Base-by-base conservation (phyloP, 2,113 vertebrate species). In the Apteryx mantelli region DNA sequence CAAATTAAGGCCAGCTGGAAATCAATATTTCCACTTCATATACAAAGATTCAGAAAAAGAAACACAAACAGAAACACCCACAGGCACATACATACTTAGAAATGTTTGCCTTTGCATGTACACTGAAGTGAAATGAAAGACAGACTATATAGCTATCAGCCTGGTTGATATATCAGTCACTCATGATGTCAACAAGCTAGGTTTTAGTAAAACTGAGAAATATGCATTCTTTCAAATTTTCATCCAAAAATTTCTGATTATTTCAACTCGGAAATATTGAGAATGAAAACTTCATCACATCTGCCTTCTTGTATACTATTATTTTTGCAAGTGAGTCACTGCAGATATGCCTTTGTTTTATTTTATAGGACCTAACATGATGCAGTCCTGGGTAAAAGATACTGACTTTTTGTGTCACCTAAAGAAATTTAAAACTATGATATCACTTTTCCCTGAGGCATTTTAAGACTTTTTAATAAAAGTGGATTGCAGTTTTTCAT, bases 341-440 rank as follows among this genome's bases (percentile, higher is more conserved):
- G 53, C 60, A 95, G 88, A 50, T 84, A 38, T 60, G 13, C 28
- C 46, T 91, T 77, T 34, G 9, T 25, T 75, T 30, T 84, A 58
- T 92, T 96, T 97, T 80, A 6, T 56, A 83, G 85, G 75, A 82
- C 73, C 42, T 92, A 89, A 63, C 7, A 40, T 0, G 11, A 75
- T 66, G 5, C 24, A 79, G 66, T 82, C 69, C 65, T 61, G 38
- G n/a, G 64, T 89, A 87, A 50, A 40, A 96, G 88, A 82, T 91
- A 95, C 93, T 36, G 70, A 80, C 44, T 79, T 92, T 78, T 88
- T 92, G 26, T 89, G 75, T 89, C 3, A 17, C 82, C 86, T 97
- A 94, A 96, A 94, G 86, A 93, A 97, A 96, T 95, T 94, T 96
- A 93, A 95, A 97, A 96, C 91, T 92, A 70, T 96, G 81, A 89